Conservation (phyloP, 1,140 invertebrate genomes). For the Caligus rogercresseyi region DNA sequence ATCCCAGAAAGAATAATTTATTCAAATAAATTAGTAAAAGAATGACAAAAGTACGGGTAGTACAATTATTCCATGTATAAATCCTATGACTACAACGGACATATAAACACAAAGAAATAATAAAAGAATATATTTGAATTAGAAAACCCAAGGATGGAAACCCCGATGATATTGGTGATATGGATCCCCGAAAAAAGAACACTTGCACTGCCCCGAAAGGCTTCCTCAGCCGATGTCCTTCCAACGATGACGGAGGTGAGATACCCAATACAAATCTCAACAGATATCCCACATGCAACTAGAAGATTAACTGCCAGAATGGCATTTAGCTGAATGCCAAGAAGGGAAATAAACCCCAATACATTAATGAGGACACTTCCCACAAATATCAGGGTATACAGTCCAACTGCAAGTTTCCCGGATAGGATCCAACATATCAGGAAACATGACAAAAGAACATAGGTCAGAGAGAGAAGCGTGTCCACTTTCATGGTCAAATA, state of each 20-base stretch:
- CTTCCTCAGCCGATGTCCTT: not conserved
- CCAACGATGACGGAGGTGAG: not conserved
- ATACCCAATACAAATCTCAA: not conserved
- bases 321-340: not conserved
- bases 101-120: slow-evolving; percentile 1
- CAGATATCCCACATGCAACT: not conserved
- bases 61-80: not conserved
- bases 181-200: not conserved
- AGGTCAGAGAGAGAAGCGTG: not conserved
- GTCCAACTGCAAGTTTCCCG: not conserved
- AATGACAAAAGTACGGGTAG: not conserved
- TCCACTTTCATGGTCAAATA: slow-evolving; percentile 10
- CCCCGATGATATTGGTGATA: not conserved
- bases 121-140: not conserved
- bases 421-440: not conserved
- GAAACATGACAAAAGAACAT: not conserved
- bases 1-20: too few relatives aligned
- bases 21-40: too few relatives aligned
- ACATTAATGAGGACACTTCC: not conserved
- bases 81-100: not conserved
- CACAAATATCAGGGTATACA: not conserved
- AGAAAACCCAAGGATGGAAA: not conserved
- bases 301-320: not conserved
- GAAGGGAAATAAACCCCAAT: not conserved
- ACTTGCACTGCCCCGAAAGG: not conserved